These are phyloP conservation scores for Strix aluco DNA, from an alignment of 2,113 vertebrate species.

Conservation along the genomic window DNA sequence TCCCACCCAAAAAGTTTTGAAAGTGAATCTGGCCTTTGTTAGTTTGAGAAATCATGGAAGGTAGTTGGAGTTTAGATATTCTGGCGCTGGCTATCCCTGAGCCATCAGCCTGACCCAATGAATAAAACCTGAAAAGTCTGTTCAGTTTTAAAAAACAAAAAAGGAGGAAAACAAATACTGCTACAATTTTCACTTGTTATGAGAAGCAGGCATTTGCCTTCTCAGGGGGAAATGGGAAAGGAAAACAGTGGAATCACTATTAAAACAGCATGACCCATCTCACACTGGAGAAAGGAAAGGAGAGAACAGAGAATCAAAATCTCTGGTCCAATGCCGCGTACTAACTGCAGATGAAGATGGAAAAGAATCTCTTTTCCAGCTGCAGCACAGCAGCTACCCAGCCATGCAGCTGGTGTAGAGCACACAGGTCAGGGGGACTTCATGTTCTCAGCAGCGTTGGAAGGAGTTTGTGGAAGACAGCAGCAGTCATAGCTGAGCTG, in stretches of 20 bases:
- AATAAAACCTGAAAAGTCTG: background rate
- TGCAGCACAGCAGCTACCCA: background rate
- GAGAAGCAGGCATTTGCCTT: background rate
- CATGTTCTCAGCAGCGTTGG: background rate
- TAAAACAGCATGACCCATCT: background rate
- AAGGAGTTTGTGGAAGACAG: background rate
- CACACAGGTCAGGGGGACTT: background rate
- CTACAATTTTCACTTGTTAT: background rate
- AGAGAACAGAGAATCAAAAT: background rate
- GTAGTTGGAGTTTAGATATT: background rate
- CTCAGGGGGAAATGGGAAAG: background rate
- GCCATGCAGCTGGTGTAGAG: background rate
- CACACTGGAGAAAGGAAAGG: background rate
- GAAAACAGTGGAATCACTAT: background rate
- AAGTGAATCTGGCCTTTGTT: conserved; percentile 50
- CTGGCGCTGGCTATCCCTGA: background rate
- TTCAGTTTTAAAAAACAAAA: background rate
- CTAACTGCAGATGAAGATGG: background rate
- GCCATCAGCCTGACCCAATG: background rate
- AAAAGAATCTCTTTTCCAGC: background rate
- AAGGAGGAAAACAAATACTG: background rate
- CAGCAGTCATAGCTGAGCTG: background rate
- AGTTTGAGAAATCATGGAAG: conserved; percentile 1
- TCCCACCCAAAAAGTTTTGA: conserved; percentile 43
- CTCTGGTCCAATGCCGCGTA: background rate